Conservation (phyloP, 2,113 vertebrate species). For the Mastomys natalensis region DNA sequence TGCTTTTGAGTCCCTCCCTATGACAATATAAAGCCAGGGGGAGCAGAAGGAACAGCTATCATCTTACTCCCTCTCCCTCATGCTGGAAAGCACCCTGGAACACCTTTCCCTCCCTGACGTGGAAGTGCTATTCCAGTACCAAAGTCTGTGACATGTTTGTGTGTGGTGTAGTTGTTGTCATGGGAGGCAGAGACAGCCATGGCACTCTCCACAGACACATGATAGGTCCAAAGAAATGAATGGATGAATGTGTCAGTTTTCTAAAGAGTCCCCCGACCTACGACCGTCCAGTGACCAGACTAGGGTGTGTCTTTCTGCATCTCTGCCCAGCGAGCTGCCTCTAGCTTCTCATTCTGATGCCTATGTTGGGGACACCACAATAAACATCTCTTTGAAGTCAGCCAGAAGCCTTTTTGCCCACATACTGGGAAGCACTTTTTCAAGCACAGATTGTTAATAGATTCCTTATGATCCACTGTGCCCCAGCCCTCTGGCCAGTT, state of each 20-base stretch:
- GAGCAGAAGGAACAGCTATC: too few species aligned
- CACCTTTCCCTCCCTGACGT: too few species aligned
- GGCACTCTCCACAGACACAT: fast-evolving
- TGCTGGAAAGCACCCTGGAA: background rate
- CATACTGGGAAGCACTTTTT: constrained; percentile 53
- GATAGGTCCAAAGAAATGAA: background rate
- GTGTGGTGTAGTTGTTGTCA: background rate
- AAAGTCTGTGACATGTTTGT: background rate
- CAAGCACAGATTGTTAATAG: constrained; percentile 33
- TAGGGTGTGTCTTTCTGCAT: background rate
- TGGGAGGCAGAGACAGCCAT: background rate
- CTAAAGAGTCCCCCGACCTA: background rate
- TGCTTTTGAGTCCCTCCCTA: background rate
- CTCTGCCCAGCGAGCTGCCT: background rate
- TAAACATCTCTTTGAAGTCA: constrained; percentile 68
- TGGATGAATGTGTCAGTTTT: background rate
- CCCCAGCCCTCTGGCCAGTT: constrained; percentile 31
- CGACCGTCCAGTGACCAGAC: background rate
- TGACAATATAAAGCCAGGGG: background rate
- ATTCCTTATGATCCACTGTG: constrained; percentile 42
- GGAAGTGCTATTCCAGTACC: background rate
- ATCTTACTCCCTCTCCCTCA: background rate
- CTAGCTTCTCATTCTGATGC: constrained; percentile 53
- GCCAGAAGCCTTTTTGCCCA: constrained; percentile 52
- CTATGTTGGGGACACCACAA: background rate